These are phyloP conservation scores for Sinosuthora webbiana DNA, from an alignment of 2,113 vertebrate genomes.

Conservation along the genomic window DNA sequence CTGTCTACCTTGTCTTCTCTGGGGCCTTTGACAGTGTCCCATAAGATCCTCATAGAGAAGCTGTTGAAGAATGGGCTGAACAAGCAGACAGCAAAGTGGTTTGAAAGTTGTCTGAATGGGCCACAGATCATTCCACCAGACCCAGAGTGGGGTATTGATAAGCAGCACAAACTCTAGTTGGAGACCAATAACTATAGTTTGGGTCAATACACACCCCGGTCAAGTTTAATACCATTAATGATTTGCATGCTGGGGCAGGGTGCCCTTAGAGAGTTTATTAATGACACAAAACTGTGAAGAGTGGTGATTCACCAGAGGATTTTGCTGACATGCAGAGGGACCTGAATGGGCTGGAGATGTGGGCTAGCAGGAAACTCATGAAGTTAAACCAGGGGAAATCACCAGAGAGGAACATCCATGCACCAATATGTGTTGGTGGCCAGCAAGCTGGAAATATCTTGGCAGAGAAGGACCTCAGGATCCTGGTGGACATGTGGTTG, in stretches of 20 bases:
- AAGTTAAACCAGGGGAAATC: background rate
- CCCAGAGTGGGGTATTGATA: background rate
- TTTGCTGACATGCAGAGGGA: background rate
- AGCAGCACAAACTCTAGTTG: background rate
- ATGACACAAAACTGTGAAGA: background rate
- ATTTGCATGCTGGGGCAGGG: background rate
- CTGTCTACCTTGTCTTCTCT: background rate
- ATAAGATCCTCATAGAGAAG: background rate
- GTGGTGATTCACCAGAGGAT: background rate
- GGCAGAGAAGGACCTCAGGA: background rate
- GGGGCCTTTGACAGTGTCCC: background rate
- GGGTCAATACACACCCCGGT: fast-evolving
- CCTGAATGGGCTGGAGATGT: background rate
- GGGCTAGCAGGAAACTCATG: background rate
- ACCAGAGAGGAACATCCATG: fast-evolving
- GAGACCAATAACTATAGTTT: background rate
- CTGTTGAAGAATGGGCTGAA: background rate
- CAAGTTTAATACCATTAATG: background rate
- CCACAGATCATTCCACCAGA: background rate
- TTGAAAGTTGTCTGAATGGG: background rate
- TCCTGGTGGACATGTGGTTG: background rate
- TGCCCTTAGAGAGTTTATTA: background rate
- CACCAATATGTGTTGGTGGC: background rate
- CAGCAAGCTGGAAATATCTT: background rate
- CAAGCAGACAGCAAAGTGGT: background rate